Conservation (phyloP, 2,113 vertebrate genomes). For the Leptocoma aspasia region DNA sequence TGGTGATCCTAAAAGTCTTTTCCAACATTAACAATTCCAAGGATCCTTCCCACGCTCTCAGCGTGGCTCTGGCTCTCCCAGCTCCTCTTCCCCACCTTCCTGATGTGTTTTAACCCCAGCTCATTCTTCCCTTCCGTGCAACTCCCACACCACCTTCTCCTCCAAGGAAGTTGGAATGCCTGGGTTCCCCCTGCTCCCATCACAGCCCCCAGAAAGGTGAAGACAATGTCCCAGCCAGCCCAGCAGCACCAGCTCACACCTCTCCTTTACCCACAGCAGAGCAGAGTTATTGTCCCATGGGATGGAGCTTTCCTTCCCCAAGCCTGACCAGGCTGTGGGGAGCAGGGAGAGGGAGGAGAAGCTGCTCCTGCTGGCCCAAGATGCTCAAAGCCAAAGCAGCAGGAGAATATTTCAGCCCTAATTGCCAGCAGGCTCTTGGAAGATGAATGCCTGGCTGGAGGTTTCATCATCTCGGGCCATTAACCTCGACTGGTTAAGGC, state of each 20-base stretch:
- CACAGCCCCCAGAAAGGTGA: background rate
- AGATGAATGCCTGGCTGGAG: constrained; percentile 33
- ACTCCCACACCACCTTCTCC: background rate
- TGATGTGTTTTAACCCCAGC: background rate
- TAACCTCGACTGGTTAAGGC: background rate
- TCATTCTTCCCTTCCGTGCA: background rate
- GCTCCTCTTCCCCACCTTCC: background rate
- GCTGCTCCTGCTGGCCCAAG: background rate
- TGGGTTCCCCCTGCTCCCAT: background rate
- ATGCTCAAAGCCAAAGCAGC: background rate
- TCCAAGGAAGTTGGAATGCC: background rate
- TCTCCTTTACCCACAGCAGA: accelerated
- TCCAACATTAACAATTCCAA: accelerated
- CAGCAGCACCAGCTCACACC: background rate
- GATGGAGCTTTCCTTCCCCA: background rate
- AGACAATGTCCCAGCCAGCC: background rate
- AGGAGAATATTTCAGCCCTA: constrained; percentile 32
- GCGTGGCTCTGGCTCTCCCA: background rate
- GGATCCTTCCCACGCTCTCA: background rate
- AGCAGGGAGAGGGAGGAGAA: background rate
- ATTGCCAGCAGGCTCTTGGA: constrained; percentile 1
- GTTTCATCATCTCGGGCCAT: constrained; percentile 6
- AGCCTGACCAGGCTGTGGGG: accelerated
- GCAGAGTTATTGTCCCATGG: accelerated
- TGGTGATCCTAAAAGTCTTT: background rate